Evolutionary conservation across 1,140 invertebrate species (phyloP).

Genomic region (Euura saliciscinereae): DNA sequence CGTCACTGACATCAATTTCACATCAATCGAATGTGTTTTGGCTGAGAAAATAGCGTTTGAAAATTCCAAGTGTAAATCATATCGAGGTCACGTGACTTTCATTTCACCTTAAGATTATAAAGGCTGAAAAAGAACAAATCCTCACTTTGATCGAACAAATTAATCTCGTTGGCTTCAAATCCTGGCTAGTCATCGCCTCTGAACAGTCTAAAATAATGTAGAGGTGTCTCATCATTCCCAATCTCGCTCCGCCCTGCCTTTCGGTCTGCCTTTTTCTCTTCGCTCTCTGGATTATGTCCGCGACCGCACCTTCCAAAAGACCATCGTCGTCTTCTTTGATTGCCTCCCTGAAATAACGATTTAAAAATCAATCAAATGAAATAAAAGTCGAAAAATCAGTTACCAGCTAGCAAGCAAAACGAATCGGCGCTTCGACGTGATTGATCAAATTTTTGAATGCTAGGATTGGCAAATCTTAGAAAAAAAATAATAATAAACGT

Average conservation of each 20-base stretch:
- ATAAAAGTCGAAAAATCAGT: background rate
- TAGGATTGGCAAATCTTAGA: constrained; percentile 7
- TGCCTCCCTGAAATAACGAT: constrained; percentile 77
- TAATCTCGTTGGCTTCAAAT: constrained; percentile 94
- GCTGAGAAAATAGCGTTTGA: too few species aligned
- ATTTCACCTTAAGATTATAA: too few species aligned
- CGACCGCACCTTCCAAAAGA: constrained; percentile 84
- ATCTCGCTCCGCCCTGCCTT: constrained; percentile 75
- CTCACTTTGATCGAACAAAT: constrained; percentile 85
- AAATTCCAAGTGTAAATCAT: too few species aligned
- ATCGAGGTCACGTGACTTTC: too few species aligned
- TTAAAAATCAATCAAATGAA: background rate
- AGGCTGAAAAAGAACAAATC: too few species aligned
- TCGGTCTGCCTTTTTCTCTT: constrained; percentile 79
- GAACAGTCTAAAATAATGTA: constrained; percentile 93
- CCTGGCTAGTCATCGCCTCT: constrained; percentile 90
- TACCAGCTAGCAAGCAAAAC: background rate
- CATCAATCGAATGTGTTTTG: too few species aligned
- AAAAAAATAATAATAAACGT: constrained; percentile 19
- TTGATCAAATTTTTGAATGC: too few species aligned
- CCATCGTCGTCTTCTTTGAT: constrained; percentile 96
- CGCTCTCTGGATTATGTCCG: constrained; percentile 89
- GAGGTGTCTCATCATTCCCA: constrained; percentile 97
- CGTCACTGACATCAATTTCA: too few species aligned
- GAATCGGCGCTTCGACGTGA: too few species aligned